These are phyloP conservation scores for Sepiola atlantica DNA, from an alignment of 2,888 invertebrate species.

Conservation along the genomic window DNA sequence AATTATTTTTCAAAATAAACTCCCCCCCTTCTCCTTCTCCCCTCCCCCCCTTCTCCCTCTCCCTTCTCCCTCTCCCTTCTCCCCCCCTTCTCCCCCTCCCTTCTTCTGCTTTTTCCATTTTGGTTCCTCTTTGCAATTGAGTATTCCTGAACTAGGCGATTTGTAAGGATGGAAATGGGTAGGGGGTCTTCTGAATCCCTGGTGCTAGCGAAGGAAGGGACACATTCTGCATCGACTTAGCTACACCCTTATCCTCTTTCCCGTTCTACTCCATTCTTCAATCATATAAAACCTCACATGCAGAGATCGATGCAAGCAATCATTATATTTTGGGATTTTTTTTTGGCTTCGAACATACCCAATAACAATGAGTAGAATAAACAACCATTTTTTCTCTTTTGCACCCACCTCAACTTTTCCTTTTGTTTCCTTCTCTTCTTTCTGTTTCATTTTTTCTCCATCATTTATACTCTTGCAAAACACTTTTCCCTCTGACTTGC, in stretches of 20 bases:
- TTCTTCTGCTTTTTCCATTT: too few relatives aligned
- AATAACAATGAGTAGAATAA: conserved; percentile 17
- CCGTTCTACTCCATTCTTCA: background rate
- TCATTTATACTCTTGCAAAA: too few relatives aligned
- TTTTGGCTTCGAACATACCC: background rate
- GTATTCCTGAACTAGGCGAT: background rate
- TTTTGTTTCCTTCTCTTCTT: too few relatives aligned
- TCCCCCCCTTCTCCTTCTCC: background rate
- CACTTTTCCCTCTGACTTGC: too few relatives aligned
- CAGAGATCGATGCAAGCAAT: conserved; percentile 1
- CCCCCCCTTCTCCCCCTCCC: too few relatives aligned
- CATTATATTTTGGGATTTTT: background rate
- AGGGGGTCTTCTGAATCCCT: too few relatives aligned
- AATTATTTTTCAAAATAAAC: background rate
- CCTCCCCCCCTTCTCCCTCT: too few relatives aligned
- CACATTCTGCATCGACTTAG: background rate
- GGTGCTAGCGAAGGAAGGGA: too few relatives aligned
- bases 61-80: too few relatives aligned
- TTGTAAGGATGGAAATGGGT: background rate
- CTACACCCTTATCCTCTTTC: background rate
- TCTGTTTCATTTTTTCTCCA: too few relatives aligned
- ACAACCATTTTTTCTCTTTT: too few relatives aligned
- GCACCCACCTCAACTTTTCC: too few relatives aligned
- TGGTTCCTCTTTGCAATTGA: background rate
- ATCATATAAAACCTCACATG: background rate